Evolutionary conservation across 2,113 vertebrate species (phyloP).

Genomic region (Grammomys surdaster): DNA sequence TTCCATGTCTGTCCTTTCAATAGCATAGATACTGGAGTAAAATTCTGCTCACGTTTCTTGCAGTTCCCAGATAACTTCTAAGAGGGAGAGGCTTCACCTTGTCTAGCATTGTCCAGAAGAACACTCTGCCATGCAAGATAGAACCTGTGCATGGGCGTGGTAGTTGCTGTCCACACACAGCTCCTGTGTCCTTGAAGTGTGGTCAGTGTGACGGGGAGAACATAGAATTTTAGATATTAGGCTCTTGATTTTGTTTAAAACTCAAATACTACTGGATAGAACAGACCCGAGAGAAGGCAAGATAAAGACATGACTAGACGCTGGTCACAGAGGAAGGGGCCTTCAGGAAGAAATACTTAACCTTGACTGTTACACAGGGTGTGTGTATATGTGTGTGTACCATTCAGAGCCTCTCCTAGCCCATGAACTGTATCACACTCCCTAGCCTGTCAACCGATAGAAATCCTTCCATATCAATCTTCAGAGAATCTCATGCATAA

Average conservation of each 20-base stretch:
- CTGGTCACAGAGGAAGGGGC: background rate
- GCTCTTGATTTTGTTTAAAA: background rate
- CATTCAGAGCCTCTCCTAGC: background rate
- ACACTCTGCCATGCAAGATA: background rate
- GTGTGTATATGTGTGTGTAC: background rate
- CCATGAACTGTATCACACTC: background rate
- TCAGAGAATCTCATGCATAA: background rate
- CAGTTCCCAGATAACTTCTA: background rate
- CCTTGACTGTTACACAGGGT: background rate
- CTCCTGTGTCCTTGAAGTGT: background rate
- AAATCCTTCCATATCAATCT: background rate
- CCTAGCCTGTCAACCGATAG: background rate
- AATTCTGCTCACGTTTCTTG: conserved; percentile 12
- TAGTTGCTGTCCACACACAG: background rate
- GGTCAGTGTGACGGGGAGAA: background rate
- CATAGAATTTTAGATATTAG: background rate
- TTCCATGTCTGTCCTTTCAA: background rate
- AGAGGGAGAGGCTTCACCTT: background rate
- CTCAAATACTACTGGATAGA: background rate
- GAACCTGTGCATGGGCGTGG: too few species aligned
- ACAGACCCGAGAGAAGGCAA: background rate
- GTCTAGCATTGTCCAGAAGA: background rate
- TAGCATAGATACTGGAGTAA: background rate
- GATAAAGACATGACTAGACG: background rate
- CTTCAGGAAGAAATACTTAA: background rate